Evolutionary conservation across 2,888 invertebrate genomes (phyloP).

Genomic region (Dryadula phaetusa): DNA sequence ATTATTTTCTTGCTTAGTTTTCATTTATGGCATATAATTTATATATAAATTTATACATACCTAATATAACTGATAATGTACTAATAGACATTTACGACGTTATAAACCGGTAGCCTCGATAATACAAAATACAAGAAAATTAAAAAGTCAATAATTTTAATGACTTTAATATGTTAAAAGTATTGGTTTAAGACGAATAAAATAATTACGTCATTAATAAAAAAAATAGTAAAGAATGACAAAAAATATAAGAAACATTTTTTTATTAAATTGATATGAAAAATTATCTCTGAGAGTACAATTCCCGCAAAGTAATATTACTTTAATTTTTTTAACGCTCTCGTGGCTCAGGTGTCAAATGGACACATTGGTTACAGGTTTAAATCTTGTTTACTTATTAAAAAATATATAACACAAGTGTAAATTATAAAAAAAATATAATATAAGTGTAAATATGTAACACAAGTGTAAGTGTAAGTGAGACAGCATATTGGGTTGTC

Average conservation of each 20-base stretch:
- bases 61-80: background rate
- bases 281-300: background rate
- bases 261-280: background rate
- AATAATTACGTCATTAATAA: background rate
- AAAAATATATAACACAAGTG: background rate
- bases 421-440: background rate
- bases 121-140: background rate
- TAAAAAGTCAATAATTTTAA: background rate
- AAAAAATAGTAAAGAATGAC: background rate
- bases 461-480: too few species aligned
- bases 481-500: too few species aligned
- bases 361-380: too few species aligned
- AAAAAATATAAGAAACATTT: background rate
- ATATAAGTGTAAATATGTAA: too few species aligned
- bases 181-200: background rate
- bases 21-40: too few species aligned
- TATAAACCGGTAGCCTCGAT: slow-evolving; percentile 5
- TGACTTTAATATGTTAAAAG: background rate
- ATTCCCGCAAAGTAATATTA: background rate
- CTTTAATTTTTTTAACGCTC: background rate
- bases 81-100: background rate
- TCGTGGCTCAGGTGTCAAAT: background rate
- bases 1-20: too few species aligned
- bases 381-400: too few species aligned
- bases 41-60: background rate